These are phyloP conservation scores for Cyphomyrus discorhynchus DNA, from an alignment of 2,113 vertebrate species.

Conservation along the genomic window DNA sequence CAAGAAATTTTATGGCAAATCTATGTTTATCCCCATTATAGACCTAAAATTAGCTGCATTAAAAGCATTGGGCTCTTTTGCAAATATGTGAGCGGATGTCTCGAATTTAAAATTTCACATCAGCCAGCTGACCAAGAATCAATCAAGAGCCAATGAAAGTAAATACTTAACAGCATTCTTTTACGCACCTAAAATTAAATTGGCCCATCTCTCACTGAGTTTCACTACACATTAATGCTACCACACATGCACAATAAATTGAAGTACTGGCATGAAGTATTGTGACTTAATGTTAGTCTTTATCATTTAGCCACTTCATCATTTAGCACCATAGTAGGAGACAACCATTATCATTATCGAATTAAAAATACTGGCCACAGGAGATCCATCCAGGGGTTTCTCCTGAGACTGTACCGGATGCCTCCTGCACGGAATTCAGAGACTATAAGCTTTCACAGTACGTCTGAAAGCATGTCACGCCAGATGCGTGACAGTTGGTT, in stretches of 20 bases:
- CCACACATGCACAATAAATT: not conserved
- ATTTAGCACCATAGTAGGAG: not conserved
- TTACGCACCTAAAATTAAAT: not conserved
- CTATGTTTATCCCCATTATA: not conserved
- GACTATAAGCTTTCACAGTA: not conserved
- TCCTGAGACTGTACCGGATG: not conserved
- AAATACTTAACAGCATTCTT: not conserved
- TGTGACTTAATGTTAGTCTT: not conserved
- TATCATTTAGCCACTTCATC: not conserved
- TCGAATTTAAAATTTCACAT: not conserved
- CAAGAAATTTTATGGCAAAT: not conserved
- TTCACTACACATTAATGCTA: not conserved
- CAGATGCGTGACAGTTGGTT: too few relatives aligned
- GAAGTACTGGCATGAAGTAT: not conserved
- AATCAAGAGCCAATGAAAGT: not conserved
- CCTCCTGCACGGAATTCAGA: not conserved
- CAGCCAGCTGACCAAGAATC: not conserved
- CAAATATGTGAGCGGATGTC: not conserved
- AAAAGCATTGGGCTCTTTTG: not conserved
- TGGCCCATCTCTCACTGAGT: not conserved
- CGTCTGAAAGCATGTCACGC: too few relatives aligned
- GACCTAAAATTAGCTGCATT: not conserved
- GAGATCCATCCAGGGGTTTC: not conserved
- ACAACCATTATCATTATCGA: not conserved
- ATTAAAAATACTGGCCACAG: not conserved